Evolutionary conservation across 37 sponge, comb jelly and placozoan genomes (phyloP).

Genomic region (Ianthella basta): DNA sequence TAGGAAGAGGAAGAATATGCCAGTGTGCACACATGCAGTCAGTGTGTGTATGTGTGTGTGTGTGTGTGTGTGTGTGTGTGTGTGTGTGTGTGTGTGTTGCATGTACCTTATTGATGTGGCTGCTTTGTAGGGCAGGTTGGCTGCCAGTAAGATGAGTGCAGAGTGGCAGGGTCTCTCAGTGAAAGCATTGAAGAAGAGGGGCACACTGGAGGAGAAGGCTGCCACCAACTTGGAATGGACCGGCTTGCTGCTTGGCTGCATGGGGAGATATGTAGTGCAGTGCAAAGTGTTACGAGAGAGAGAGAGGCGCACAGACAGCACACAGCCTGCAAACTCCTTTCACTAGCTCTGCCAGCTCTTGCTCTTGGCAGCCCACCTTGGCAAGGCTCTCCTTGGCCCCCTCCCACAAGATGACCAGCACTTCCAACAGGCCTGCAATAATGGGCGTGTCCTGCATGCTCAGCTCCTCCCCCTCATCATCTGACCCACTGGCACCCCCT

Average conservation of each 20-base stretch:
- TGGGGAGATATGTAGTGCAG: neutral
- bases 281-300: neutral
- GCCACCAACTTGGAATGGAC: conserved; percentile 13
- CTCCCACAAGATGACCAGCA: conserved; percentile 79
- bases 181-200: neutral
- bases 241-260: conserved; percentile 1
- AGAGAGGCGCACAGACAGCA: neutral
- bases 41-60: conserved; percentile 8
- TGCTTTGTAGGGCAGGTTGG: conserved; percentile 49
- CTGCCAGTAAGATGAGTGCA: conserved; percentile 50
- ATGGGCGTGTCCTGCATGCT: conserved; percentile 36
- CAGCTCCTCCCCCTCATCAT: neutral
- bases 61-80: conserved; percentile 32
- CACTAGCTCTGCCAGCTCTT: neutral
- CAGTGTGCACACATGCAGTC: neutral
- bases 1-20: neutral
- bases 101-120: conserved; percentile 28
- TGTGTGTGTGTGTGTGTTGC: conserved; percentile 24
- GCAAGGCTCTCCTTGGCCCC: conserved; percentile 52
- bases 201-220: conserved; percentile 7
- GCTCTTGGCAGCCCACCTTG: conserved; percentile 1
- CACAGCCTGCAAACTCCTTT: conserved; percentile 4
- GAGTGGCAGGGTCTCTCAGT: conserved; percentile 43
- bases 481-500: conserved; percentile 21
- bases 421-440: conserved; percentile 73